A percentile compares a stretch with the other conserved stretches of the same genome.
Evolutionary conservation across 2,113 vertebrate species (phyloP).

Genomic region (Oreocharis arfaki): DNA sequence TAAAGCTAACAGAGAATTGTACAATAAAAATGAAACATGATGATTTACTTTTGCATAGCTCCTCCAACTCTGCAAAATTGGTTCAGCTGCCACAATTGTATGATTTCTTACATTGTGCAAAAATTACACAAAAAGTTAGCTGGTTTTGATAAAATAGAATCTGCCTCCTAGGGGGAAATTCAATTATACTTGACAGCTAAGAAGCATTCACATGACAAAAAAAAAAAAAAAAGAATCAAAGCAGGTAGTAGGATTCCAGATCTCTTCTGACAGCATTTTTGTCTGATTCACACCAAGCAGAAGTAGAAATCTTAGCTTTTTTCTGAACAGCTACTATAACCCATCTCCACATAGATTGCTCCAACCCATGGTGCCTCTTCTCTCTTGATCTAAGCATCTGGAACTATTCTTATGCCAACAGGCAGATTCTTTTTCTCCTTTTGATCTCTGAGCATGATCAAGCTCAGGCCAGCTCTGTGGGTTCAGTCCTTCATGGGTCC

Average conservation of each 20-base stretch:
- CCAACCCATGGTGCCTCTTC: background rate
- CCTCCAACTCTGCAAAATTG: background rate
- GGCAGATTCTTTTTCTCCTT: background rate
- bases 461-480: background rate
- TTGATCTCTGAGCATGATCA: background rate
- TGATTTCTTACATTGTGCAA: background rate
- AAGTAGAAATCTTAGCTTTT: background rate
- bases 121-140: background rate
- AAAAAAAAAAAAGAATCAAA: conserved; percentile 9
- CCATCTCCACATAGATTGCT: background rate
- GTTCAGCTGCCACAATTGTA: background rate
- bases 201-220: background rate
- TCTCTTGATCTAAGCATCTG: background rate
- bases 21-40: background rate
- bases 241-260: background rate
- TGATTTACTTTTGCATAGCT: background rate
- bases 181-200: background rate
- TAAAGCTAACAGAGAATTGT: background rate
- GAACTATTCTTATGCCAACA: background rate
- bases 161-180: background rate
- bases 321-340: background rate
- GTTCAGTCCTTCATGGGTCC: background rate
- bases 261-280: background rate
- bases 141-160: conserved; percentile 10
- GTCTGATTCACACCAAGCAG: background rate